Evolutionary conservation across 2,888 invertebrate species (phyloP).

Genomic region (Mythimna pallens): DNA sequence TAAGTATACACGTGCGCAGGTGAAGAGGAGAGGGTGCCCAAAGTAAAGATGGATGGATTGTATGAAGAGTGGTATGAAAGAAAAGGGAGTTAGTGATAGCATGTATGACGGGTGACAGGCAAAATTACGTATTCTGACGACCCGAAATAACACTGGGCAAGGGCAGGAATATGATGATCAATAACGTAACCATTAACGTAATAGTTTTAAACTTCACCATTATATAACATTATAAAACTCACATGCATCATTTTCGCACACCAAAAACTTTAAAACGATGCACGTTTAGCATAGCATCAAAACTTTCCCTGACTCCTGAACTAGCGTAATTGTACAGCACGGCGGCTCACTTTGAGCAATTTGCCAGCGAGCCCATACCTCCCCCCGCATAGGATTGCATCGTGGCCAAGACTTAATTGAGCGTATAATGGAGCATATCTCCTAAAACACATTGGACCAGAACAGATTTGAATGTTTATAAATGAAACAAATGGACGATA

Average conservation of each 20-base stretch:
- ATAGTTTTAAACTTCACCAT: not conserved
- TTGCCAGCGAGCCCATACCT: constrained; percentile 39
- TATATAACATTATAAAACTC: not conserved
- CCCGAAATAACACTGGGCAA: too few relatives aligned
- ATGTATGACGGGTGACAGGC: too few relatives aligned
- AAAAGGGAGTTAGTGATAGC: too few relatives aligned
- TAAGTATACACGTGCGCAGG: too few relatives aligned
- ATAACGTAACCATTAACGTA: not conserved
- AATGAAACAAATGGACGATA: constrained; percentile 33
- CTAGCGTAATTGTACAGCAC: constrained; percentile 31
- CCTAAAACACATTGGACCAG: constrained; percentile 47
- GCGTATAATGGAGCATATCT: constrained; percentile 57
- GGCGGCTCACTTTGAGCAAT: constrained; percentile 55
- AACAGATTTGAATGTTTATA: constrained; percentile 40
- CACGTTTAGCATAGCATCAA: constrained; percentile 13
- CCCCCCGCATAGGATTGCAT: constrained; percentile 33
- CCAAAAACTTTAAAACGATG: not conserved
- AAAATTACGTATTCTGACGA: too few relatives aligned
- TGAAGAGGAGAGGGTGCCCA: too few relatives aligned
- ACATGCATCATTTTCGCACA: not conserved
- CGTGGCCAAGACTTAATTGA: constrained; percentile 53
- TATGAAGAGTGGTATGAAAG: too few relatives aligned
- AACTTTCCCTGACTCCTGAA: constrained; percentile 21
- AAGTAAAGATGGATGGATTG: too few relatives aligned
- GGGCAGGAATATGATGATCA: too few relatives aligned